Conservation (phyloP, 2,888 invertebrate species). For the Eupithecia exiguata region DNA sequence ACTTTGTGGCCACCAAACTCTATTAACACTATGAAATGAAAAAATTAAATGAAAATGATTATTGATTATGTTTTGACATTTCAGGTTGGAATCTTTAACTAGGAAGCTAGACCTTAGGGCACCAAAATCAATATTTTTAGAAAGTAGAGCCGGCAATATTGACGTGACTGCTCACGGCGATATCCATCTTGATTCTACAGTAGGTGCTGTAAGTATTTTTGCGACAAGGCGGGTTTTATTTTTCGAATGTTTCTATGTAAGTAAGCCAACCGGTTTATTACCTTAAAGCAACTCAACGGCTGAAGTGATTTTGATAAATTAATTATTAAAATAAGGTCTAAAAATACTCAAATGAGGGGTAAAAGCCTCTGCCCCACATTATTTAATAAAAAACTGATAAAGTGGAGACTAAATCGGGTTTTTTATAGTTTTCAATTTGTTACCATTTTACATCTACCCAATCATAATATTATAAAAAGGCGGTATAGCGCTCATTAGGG, state of each 20-base stretch:
- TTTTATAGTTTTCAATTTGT: not conserved
- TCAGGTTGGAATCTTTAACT: slow-evolving; percentile 92
- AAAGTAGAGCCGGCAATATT: slow-evolving; percentile 91
- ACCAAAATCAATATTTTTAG: slow-evolving; percentile 88
- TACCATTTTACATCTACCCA: not conserved
- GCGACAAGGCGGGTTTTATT: not conserved
- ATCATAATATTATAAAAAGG: not conserved
- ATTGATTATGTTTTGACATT: slow-evolving; percentile 30
- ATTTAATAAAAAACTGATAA: not conserved
- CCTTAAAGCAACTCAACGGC: not conserved
- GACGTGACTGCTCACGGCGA: slow-evolving; percentile 88
- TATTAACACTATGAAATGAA: no score
- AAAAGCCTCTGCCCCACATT: not conserved
- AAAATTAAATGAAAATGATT: no score
- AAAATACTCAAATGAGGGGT: no score
- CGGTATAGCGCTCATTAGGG: not conserved
- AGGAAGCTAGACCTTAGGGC: slow-evolving; percentile 88
- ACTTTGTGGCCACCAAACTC: no score
- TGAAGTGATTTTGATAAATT: not conserved
- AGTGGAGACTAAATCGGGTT: not conserved
- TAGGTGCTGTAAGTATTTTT: slow-evolving; percentile 84
- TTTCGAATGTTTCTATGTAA: not conserved
- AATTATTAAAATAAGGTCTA: no score
- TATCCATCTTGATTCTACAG: slow-evolving; percentile 88
- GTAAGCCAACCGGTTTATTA: no score